Percentiles rank a stretch among this genome's conserved stretches.
phyloP scores from a whole-genome alignment of 2,113 vertebrate species.

The Poicephalus gulielmi region DNA sequence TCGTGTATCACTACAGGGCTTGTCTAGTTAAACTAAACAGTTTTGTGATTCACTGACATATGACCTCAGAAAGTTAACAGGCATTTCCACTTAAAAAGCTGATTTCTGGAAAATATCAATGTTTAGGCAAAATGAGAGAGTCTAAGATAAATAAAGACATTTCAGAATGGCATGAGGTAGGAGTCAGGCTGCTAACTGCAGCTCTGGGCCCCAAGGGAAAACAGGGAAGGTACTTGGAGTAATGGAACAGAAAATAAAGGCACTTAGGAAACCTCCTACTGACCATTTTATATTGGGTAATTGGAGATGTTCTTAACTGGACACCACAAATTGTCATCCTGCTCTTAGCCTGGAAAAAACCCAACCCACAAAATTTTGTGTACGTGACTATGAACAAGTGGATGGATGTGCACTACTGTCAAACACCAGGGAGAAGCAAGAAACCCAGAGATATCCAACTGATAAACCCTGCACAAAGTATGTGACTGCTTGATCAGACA shows the following conservation, averaged over 20 bases:
- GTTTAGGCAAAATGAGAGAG: neutral
- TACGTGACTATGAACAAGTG: fast-evolving
- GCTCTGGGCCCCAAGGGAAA: neutral
- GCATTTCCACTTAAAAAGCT: neutral
- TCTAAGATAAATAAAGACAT: neutral
- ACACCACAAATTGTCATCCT: neutral
- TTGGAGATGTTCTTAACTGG: neutral
- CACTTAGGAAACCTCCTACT: neutral
- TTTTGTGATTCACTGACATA: slow-evolving; percentile 7
- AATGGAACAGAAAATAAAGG: slow-evolving; percentile 5
- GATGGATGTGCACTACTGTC: neutral
- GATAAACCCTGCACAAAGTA: neutral
- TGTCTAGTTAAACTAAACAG: slow-evolving; percentile 17
- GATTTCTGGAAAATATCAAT: slow-evolving; percentile 30
- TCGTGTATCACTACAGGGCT: neutral
- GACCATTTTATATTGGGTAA: neutral
- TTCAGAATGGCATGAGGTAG: neutral
- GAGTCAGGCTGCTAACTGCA: neutral
- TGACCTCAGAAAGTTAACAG: slow-evolving; percentile 25
- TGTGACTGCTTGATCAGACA: neutral
- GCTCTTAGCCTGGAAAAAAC: neutral
- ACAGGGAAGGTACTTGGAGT: neutral
- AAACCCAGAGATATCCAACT: neutral
- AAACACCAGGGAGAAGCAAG: neutral
- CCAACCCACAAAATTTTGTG: neutral